Base-by-base conservation (phyloP, 2,113 vertebrate species). In the Myxocyprinus asiaticus region DNA sequence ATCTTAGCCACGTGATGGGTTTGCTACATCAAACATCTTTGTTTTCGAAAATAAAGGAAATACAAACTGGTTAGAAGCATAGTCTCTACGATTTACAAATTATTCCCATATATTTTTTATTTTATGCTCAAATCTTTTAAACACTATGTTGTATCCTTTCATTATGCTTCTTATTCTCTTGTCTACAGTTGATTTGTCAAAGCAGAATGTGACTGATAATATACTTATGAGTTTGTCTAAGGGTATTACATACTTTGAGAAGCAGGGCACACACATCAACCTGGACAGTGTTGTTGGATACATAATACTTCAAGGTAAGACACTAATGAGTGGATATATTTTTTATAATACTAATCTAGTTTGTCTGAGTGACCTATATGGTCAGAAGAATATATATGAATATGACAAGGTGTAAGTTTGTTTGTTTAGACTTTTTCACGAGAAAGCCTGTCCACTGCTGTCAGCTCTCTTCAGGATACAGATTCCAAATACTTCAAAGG, bases 271-370 rank as follows among this genome's bases (percentile, higher is more conserved):
- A 0, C 86, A 92, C 67, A 89, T 96, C 81, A 96, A 96, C 81
- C 87, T 95, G 87, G 95, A 97, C 14, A 94, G 92, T 0, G 89
- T 93, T 56, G 81, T 94, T 14, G 95, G 95, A 1, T 96, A 92
- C 82, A 76, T 84, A 63, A 86, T 95, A 58, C 88, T 96, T 82
- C 91, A 95, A 91, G 94, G 95, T 93, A 83, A 80, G 79, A n/a
- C n/a, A n/a, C n/a, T n/a, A n/a, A n/a, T n/a, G n/a, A n/a, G n/a
- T n/a, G n/a, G n/a, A n/a, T n/a, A n/a, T n/a, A n/a, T n/a, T n/a
- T n/a, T n/a, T n/a, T n/a, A n/a, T n/a, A n/a, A n/a, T n/a, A n/a
- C n/a, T n/a, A n/a, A n/a, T n/a, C n/a, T n/a, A n/a, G n/a, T n/a
- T n/a, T n/a, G n/a, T n/a, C n/a, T n/a, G n/a, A n/a, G n/a, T n/a